phyloP scores from a whole-genome alignment of 92 coral and sea anemone species.

The Zoanthus sansibaricus region DNA sequence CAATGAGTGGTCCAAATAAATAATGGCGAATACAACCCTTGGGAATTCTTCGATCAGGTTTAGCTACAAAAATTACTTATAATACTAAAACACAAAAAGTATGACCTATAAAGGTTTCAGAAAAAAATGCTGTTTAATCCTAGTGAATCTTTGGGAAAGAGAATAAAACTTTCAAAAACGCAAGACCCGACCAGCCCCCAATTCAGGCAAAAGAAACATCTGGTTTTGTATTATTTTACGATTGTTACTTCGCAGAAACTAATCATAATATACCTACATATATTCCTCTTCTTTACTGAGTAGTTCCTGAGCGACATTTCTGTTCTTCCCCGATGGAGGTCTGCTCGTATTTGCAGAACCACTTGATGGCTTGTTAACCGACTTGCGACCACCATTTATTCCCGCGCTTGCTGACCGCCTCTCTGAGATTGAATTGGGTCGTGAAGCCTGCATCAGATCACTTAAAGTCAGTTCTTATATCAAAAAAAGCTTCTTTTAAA shows the following conservation, averaged over 20 bases:
- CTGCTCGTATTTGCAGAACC: constrained; percentile 49
- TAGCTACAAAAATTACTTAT: too few species aligned
- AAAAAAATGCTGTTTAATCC: too few species aligned
- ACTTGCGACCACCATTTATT: constrained; percentile 57
- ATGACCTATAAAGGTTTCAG: too few species aligned
- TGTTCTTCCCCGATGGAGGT: constrained; percentile 83
- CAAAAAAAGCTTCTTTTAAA: neutral
- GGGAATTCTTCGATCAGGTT: too few species aligned
- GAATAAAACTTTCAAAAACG: neutral
- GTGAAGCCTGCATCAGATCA: constrained; percentile 49
- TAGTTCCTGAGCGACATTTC: constrained; percentile 84
- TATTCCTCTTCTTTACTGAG: constrained; percentile 96
- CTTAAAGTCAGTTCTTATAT: neutral
- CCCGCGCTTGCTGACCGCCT: constrained; percentile 48
- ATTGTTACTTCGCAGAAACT: neutral
- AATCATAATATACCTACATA: constrained; percentile 68
- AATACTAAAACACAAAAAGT: too few species aligned
- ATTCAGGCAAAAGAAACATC: neutral
- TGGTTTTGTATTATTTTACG: neutral
- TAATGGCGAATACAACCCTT: too few species aligned
- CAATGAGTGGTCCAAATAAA: neutral
- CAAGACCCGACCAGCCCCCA: neutral
- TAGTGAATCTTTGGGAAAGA: too few species aligned
- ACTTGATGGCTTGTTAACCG: constrained; percentile 51
- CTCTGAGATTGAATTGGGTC: constrained; percentile 53